Conservation (phyloP, 1,140 invertebrate species). For the Tetragonula clypearis region DNA sequence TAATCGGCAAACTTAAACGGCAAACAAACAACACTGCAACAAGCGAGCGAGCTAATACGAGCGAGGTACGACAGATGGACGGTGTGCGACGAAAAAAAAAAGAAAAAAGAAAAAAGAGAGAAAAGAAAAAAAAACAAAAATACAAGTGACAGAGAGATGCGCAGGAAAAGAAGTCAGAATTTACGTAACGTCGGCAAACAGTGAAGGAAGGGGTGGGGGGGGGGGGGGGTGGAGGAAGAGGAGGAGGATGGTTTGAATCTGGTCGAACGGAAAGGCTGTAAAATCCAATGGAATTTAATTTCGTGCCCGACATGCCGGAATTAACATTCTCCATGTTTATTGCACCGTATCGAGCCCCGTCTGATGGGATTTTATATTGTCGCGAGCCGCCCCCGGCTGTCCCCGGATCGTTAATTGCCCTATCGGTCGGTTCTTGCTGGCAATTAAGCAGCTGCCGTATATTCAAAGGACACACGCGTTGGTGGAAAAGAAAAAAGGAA, state of each 20-base stretch:
- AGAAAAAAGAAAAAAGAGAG: no score
- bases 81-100: background rate
- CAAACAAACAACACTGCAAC: background rate
- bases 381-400: background rate
- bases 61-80: no score
- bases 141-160: background rate
- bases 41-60: background rate
- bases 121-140: background rate
- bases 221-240: no score
- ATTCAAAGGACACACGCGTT: constrained; percentile 24
- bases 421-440: constrained; percentile 2
- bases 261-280: constrained; percentile 38
- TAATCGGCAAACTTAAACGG: constrained; percentile 19
- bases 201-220: no score
- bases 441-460: constrained; percentile 46
- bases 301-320: constrained; percentile 51
- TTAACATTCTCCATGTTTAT: constrained; percentile 72
- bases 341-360: constrained; percentile 47
- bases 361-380: constrained; percentile 54
- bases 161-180: background rate
- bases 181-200: constrained; percentile 21
- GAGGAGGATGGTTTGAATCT: background rate
- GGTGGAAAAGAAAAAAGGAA: constrained; percentile 8
- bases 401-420: constrained; percentile 49
- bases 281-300: constrained; percentile 71